Conservation (phyloP, 2,113 vertebrate genomes). For the Gymnocephalus cernua region DNA sequence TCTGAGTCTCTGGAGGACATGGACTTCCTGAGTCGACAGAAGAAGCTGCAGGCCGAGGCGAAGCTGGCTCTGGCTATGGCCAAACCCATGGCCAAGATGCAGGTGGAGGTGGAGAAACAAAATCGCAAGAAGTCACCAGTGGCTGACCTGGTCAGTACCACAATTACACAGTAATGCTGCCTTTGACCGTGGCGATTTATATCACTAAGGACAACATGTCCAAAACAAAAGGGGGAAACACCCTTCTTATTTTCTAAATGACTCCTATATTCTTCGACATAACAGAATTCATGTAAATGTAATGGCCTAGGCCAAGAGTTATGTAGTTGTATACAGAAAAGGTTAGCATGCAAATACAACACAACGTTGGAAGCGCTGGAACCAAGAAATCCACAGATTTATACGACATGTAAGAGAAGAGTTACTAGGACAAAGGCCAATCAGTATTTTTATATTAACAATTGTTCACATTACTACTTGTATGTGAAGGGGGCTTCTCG, state of each 20-base stretch:
- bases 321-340: not conserved
- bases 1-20: slow-evolving; percentile 97
- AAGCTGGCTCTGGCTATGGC: slow-evolving; percentile 99
- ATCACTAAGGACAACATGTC: not conserved
- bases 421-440: not conserved
- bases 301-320: not conserved
- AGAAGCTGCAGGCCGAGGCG: slow-evolving; percentile 97
- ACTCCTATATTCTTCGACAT: not conserved
- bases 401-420: not conserved
- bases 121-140: slow-evolving; percentile 99
- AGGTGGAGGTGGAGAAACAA: slow-evolving; percentile 99
- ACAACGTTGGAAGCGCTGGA: not conserved
- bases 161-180: not conserved
- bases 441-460: not conserved
- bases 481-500: not conserved
- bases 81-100: slow-evolving; percentile 99
- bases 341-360: not conserved
- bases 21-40: slow-evolving; percentile 97
- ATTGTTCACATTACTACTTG: not conserved
- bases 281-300: not conserved
- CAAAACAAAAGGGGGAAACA: not conserved
- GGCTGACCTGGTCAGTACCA: slow-evolving; percentile 92
- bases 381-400: not conserved
- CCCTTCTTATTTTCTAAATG: not conserved
- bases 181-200: not conserved